Evolutionary conservation across 2,888 invertebrate species (phyloP), one percentile per base, ranked within the genome.

Genomic region (Ichneumoninae sp.): DNA sequence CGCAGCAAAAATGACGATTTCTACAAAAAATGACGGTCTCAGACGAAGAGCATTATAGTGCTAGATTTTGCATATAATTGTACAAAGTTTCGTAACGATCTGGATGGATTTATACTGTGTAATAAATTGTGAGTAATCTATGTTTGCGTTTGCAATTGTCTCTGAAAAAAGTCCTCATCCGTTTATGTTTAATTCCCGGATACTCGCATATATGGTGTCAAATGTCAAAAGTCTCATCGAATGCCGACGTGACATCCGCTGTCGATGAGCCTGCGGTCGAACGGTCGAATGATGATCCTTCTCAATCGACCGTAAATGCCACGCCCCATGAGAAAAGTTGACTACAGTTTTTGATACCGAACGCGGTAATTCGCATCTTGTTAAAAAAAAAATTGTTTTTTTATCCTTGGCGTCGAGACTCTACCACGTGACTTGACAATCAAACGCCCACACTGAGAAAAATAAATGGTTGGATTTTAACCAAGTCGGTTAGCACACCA

Each of bases 111-210:
- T 84, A 5, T 69, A 65, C 73, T 75, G 60, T 65, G 10, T 70
- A 84, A 84, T 84, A 84, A 84, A 84, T 66, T 81, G 19, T 54
- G 57, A 81, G 66, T 78, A n/a, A 60, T 50, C 74, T 65, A 40
- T 77, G 36, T 44, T 69, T 26, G 13, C 10, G 26, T 57, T 22
- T 26, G 19, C 22, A 26, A 22, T 57, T 57, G 13, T 57, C 26
- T 10, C 26, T 22, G 26, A 19, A 57, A 60, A 60, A 47, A 30
- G 10, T 19, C 26, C 54, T 33, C 30, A 3, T n/a, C 0, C 7
- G 16, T 13, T 16, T 16, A 16, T 16, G 44, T 44, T 44, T 44
- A 13, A 44, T 44, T 44, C 13, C 0, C 2, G 13, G 5, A 44
- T 44, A 13, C 13, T 44, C 10, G 4, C 44, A 13, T 44, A 3